Percentiles rank a stretch among this genome's conserved stretches.
Evolutionary conservation across 2,113 vertebrate species (phyloP).

Genomic region (Sorex fumeus): DNA sequence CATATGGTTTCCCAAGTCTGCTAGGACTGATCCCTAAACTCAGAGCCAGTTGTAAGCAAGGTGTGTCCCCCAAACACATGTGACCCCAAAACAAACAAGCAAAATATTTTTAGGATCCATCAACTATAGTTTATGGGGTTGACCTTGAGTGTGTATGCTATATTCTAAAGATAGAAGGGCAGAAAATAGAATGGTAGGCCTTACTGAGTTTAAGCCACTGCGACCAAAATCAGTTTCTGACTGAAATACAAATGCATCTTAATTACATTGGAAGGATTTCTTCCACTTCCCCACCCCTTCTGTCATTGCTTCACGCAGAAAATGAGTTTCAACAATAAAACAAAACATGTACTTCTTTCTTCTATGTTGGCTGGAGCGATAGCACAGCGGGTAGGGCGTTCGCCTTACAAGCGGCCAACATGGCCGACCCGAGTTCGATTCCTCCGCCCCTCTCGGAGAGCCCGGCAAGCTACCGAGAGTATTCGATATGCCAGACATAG

Average conservation of each 20-base stretch:
- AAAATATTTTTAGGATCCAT: not conserved
- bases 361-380: no score
- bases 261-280: not conserved
- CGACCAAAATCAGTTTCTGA: not conserved
- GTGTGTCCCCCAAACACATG: no score
- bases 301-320: conserved; percentile 19
- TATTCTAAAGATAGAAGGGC: not conserved
- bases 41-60: no score
- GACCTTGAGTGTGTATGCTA: not conserved
- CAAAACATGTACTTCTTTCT: not conserved
- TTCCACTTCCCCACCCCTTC: not conserved
- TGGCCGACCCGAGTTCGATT: no score
- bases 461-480: no score
- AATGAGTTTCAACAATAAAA: conserved; percentile 16
- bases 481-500: no score
- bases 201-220: not conserved
- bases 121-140: not conserved
- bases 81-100: no score
- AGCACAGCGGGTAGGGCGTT: no score
- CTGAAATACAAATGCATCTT: not conserved
- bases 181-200: not conserved
- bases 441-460: no score
- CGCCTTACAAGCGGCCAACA: no score
- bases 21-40: no score
- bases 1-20: no score